Evolutionary conservation across 2,113 vertebrate species (phyloP).

Genomic region (Echinops telfairi): DNA sequence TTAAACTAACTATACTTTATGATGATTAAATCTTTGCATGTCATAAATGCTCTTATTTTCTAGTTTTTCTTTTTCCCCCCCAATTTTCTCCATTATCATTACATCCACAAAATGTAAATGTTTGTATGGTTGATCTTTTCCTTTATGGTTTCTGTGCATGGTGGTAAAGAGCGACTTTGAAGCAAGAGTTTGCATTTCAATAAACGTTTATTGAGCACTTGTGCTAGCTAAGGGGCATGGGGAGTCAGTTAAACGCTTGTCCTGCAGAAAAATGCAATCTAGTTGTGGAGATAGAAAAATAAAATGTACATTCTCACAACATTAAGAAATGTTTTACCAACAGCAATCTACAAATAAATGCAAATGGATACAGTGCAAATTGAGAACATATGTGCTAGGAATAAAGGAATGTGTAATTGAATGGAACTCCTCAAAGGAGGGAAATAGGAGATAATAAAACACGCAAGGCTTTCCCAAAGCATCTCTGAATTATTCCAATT

Average conservation of each 20-base stretch:
- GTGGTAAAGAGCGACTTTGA: not conserved
- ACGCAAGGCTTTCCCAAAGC: not conserved
- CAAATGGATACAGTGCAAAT: constrained; percentile 60
- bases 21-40: not conserved
- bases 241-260: constrained; percentile 55
- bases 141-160: constrained; percentile 21
- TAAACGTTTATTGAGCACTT: constrained; percentile 53
- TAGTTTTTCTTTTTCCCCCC: not conserved
- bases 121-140: not conserved
- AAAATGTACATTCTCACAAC: constrained; percentile 62
- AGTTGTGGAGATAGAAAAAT: constrained; percentile 56
- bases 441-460: constrained; percentile 49
- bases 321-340: constrained; percentile 74
- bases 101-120: not conserved
- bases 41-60: not conserved
- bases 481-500: constrained; percentile 30
- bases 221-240: constrained; percentile 19
- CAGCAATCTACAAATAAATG: constrained; percentile 64
- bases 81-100: not conserved
- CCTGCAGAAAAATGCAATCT: constrained; percentile 39
- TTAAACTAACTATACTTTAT: not conserved
- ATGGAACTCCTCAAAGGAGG: constrained; percentile 27
- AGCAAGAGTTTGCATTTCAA: constrained; percentile 47
- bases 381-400: constrained; percentile 72
- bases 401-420: constrained; percentile 72